phyloP scores from a whole-genome alignment of 2,888 invertebrate genomes.

The Melieria crassipennis region DNA sequence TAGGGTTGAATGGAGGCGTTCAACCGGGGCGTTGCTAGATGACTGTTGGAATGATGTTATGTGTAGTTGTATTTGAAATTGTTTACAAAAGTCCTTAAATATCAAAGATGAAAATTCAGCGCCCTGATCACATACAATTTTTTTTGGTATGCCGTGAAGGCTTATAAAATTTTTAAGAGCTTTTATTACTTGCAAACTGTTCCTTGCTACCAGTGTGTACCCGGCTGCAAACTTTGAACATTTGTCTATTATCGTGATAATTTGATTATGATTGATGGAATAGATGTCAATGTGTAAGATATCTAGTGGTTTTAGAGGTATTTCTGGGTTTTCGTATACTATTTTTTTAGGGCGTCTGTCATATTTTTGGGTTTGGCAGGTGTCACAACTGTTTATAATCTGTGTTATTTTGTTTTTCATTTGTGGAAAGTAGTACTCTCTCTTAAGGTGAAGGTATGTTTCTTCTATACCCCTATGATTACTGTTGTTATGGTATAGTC shows the following conservation, averaged over 20 bases:
- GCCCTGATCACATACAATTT: background rate
- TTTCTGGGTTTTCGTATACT: background rate
- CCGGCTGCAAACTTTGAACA: slow-evolving; percentile 7
- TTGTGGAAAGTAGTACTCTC: background rate
- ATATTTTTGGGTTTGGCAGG: background rate
- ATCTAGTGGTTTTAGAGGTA: background rate
- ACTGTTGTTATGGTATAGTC: background rate
- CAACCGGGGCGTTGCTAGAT: background rate
- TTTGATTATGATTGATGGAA: background rate
- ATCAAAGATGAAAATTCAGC: background rate
- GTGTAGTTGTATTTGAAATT: background rate
- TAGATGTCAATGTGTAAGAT: slow-evolving; percentile 1
- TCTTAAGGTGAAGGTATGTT: no score
- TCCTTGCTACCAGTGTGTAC: background rate
- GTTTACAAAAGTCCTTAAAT: slow-evolving; percentile 1
- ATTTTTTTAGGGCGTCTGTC: background rate
- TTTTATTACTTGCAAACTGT: background rate
- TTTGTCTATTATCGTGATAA: slow-evolving; percentile 3
- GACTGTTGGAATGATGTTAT: slow-evolving; percentile 3
- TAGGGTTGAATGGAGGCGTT: background rate
- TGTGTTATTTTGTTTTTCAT: background rate
- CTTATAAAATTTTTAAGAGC: background rate
- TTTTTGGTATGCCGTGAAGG: no score
- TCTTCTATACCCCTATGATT: slow-evolving; percentile 1
- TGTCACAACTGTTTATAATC: background rate